Conservation (phyloP, 2,797 vertebrate species). For the Distichodus sexfasciatus region DNA sequence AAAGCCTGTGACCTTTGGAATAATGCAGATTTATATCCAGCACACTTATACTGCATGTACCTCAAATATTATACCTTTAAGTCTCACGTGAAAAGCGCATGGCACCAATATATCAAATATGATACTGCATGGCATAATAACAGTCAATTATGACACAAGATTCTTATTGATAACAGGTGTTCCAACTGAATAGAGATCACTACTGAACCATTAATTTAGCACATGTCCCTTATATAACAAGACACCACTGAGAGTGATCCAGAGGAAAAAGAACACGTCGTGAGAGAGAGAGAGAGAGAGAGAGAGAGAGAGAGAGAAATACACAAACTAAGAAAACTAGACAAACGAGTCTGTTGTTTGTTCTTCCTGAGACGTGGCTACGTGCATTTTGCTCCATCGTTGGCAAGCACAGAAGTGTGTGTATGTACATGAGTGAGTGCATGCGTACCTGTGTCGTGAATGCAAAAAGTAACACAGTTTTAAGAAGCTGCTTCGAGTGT, state of each 20-base stretch:
- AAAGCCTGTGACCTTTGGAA: too few relatives aligned
- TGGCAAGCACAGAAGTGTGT: not conserved
- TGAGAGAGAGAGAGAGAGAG: not conserved
- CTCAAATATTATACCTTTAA: too few relatives aligned
- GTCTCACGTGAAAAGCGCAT: too few relatives aligned
- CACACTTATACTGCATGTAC: too few relatives aligned
- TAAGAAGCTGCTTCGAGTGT: not conserved
- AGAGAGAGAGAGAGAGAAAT: not conserved
- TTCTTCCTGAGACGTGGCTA: not conserved
- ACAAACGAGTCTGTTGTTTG: not conserved
- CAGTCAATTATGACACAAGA: too few relatives aligned
- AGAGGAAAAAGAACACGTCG: too few relatives aligned
- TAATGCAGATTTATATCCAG: too few relatives aligned
- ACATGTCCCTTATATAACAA: not conserved
- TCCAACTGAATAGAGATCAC: not conserved
- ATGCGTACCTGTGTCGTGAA: not conserved
- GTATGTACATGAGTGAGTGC: not conserved
- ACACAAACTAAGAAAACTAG: slow-evolving; percentile 9
- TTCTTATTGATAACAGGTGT: too few relatives aligned
- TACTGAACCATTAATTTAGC: not conserved
- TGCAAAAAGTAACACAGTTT: not conserved
- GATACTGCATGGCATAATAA: too few relatives aligned
- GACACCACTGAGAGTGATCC: not conserved
- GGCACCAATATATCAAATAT: too few relatives aligned
- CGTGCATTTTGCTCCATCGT: not conserved